Base-by-base conservation (phyloP, 1,140 invertebrate genomes). In the Drosophila neocordata region DNA sequence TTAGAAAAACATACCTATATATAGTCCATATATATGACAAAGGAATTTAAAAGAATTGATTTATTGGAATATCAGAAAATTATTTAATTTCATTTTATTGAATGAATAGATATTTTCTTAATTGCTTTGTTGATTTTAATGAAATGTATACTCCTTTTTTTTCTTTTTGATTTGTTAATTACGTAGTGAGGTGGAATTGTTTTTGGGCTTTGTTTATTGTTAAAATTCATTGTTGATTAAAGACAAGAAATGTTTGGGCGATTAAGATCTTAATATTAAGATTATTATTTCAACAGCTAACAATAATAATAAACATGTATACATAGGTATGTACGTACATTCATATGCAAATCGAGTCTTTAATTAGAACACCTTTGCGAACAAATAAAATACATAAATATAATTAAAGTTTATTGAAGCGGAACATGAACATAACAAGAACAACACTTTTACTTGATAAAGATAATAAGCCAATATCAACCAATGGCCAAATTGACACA, bases 201-300 rank as follows among this genome's bases (percentile, higher is more conserved):
- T 44, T 48, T 20, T 4, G n/a, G 7, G 9, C 20, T 20, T 48
- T 48, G 41, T 48, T 48, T 48, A 20, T 44, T 8, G 2, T n/a
- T 15, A 8, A 44, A 44, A 9, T 18, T 18, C 41, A 44, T 44
- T 48, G n/a, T 44, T 48, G 41, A 48, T 48, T 48, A 20, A 48
- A 48, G 41, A 48, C 15, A 48, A 6, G 41, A 48, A 48, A 48
- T 48, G 41, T 20, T 15, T 48, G 9, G 18, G 15, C 15, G 41
- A 20, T 44, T 44, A 44, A 44, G 8, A 44, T 48, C 41, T 48
- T 48, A 48, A 48, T 48, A 48, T 48, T 20, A 48, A 20, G 41
- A 48, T 48, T 20, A 20, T 48, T 48, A 48, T 48, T 48, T 48
- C 41, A 48, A 18, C 41, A 15, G n/a, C 7, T 11, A 18, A 4